These are phyloP conservation scores for Bellardia pandia DNA, from an alignment of 2,888 invertebrate species.

Conservation along the genomic window DNA sequence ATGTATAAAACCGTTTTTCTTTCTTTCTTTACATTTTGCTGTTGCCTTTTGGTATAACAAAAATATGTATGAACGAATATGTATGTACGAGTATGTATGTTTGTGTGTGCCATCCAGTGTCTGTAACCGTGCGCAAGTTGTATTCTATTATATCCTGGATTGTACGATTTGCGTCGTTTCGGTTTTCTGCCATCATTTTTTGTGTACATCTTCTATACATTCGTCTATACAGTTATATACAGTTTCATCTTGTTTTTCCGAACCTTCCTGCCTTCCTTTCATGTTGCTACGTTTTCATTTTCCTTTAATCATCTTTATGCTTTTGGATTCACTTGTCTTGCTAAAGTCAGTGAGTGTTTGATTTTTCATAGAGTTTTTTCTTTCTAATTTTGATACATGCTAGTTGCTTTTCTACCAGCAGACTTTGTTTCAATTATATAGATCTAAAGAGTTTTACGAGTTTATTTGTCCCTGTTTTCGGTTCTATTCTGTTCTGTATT, in stretches of 20 bases:
- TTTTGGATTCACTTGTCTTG: neutral
- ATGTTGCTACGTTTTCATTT: neutral
- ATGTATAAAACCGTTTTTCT: conserved; percentile 47
- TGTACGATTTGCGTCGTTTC: conserved; percentile 71
- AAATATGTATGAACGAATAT: neutral
- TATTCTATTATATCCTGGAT: conserved; percentile 66
- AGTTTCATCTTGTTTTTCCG: conserved; percentile 1
- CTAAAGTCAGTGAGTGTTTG: neutral
- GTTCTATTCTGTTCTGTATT: neutral
- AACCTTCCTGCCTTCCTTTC: neutral
- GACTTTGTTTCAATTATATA: conserved; percentile 27
- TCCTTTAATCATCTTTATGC: neutral
- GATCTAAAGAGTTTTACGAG: conserved; percentile 12
- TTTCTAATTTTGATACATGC: neutral
- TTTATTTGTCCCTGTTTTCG: neutral
- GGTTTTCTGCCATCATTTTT: conserved; percentile 33
- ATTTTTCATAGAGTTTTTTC: neutral
- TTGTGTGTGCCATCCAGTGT: too few relatives aligned
- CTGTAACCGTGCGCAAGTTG: conserved; percentile 67
- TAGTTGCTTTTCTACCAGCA: neutral
- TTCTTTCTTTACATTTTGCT: conserved; percentile 23
- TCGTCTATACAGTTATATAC: neutral
- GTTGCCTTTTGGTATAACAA: conserved; percentile 17
- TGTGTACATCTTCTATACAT: conserved; percentile 16
- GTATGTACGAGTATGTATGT: conserved; percentile 12